Base-by-base conservation (phyloP, 2,113 vertebrate genomes). In the Crotalus tigris region DNA sequence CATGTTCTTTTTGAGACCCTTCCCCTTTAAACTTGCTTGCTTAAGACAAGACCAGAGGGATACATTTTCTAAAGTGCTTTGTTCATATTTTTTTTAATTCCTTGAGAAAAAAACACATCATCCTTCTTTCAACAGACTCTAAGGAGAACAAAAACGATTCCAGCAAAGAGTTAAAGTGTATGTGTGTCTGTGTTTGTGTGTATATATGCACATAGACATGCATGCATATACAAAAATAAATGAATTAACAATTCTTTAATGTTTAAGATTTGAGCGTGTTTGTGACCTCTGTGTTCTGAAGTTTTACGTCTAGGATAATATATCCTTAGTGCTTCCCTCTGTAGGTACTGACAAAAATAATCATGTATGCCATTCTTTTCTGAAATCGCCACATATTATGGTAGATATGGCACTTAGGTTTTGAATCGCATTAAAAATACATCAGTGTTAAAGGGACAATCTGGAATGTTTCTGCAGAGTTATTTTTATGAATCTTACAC, bases 361-460 rank as follows among this genome's bases (percentile, higher is more conserved):
- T 46, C 94, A 86, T n/a, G 12, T 0, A 0, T 89, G 39, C 0
- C 1, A 21, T 24, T 57, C 39, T 95, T 69, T 81, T 53, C 87
- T 46, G 4, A 33, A 2, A 86, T n/a, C 94, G 81, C 81, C 91
- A 87, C 95, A 91, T 0, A 0, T 69, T 44, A 26, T 91, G 92
- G 61, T 55, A 88, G 92, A 55, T 26, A 57, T 91, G 90, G 24
- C 93, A 90, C 64, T 88, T 89, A 87, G 64, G 55, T 93, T 97
- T 93, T 95, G 75, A 94, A 92, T 64, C 96, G 69, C 64, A 87
- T 94, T 94, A 94, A 91, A 95, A 95, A 93, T 93, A 51, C 15
- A 44, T 95, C 87, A 94, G 87, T 94, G 46, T 92, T 90, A 93
- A 96, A 94, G 55, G 58, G 85, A 90, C 92, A 91, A 93, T 61